A percentile compares a stretch with the other conserved stretches of the same genome.
Conservation (phyloP, 1,140 invertebrate species). For the Dolichoris vasculosae region DNA sequence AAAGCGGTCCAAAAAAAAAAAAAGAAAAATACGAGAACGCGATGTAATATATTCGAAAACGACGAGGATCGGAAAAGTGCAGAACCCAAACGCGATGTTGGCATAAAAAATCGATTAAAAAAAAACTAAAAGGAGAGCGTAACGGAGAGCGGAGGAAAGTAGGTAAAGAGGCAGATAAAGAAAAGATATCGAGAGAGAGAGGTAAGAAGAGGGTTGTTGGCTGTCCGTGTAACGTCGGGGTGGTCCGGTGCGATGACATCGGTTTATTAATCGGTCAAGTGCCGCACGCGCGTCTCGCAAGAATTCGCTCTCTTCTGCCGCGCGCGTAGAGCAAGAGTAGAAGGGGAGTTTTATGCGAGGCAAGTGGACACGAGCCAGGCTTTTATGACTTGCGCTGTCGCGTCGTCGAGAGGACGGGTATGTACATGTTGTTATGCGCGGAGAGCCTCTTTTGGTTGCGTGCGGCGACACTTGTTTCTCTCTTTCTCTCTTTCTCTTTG, state of each 20-base stretch:
- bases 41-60: no score
- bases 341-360: conserved; percentile 34
- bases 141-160: not conserved
- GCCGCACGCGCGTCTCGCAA: conserved; percentile 59
- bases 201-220: conserved; percentile 47
- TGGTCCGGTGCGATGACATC: conserved; percentile 69
- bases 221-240: conserved; percentile 67
- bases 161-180: conserved; percentile 29
- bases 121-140: not conserved
- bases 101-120: not conserved
- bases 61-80: not conserved
- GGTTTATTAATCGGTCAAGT: conserved; percentile 73
- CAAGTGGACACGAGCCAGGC: conserved; percentile 34
- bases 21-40: no score
- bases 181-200: not conserved
- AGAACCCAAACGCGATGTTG: not conserved
- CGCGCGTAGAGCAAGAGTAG: conserved; percentile 48
- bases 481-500: not conserved
- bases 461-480: conserved; percentile 20
- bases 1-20: no score
- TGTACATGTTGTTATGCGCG: conserved; percentile 6
- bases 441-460: conserved; percentile 25
- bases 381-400: conserved; percentile 39
- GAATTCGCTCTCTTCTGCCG: conserved; percentile 65
- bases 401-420: not conserved